A percentile compares a stretch with the other conserved stretches of the same genome.
These are phyloP conservation scores for Drosophila monieri DNA, from an alignment of 2,888 invertebrate genomes.

Conservation along the genomic window DNA sequence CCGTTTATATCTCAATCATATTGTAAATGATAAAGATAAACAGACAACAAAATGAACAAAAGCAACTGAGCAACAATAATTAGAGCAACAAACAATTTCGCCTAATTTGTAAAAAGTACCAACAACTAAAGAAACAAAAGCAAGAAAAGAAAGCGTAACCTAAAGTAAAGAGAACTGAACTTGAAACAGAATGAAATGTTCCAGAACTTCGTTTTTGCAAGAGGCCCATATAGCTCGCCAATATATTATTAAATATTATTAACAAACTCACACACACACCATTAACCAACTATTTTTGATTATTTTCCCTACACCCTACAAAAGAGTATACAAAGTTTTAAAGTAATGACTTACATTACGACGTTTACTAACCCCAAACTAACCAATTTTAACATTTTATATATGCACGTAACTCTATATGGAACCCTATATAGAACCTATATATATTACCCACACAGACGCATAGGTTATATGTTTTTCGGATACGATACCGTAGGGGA, in stretches of 20 bases:
- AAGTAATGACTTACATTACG: slow-evolving; percentile 54
- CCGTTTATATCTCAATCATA: slow-evolving; percentile 60
- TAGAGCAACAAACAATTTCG: slow-evolving; percentile 79
- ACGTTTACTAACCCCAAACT: slow-evolving; percentile 75
- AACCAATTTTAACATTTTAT: slow-evolving; percentile 79
- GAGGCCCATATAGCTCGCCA: slow-evolving; percentile 85
- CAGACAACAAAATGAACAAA: slow-evolving; percentile 39
- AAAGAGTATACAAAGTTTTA: slow-evolving; percentile 46
- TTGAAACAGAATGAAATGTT: slow-evolving; percentile 64
- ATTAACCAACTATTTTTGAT: slow-evolving; percentile 76
- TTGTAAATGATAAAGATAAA: slow-evolving; percentile 70
- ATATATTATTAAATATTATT: slow-evolving; percentile 81
- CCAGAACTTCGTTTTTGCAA: slow-evolving; percentile 85
- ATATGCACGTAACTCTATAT: slow-evolving; percentile 72
- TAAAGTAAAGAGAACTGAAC: slow-evolving; percentile 56
- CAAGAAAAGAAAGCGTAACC: slow-evolving; percentile 64
- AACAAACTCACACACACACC: slow-evolving; percentile 42
- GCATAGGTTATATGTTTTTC: slow-evolving; percentile 44
- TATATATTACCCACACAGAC: slow-evolving; percentile 50
- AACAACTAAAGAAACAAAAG: slow-evolving; percentile 71
- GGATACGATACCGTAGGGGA: slow-evolving; percentile 45
- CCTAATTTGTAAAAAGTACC: slow-evolving; percentile 81
- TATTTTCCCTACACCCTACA: slow-evolving; percentile 54
- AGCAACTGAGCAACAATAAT: slow-evolving; percentile 76
- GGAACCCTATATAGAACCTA: slow-evolving; percentile 48